Evolutionary conservation across 2,797 vertebrate species (phyloP).

Genomic region (Epinephelus awoara): DNA sequence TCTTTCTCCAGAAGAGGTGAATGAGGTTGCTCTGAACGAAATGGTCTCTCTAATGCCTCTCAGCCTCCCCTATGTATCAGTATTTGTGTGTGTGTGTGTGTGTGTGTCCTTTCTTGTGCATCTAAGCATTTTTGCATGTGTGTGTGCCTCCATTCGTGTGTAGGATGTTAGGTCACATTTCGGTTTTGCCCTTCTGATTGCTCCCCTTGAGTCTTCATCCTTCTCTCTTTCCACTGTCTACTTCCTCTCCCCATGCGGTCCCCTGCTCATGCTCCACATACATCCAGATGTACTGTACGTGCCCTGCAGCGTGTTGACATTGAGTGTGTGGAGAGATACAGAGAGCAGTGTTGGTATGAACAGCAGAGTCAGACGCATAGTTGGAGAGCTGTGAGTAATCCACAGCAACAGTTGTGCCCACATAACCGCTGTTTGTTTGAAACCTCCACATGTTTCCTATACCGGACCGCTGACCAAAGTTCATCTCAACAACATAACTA

Average conservation of each 20-base stretch:
- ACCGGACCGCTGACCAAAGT: slow-evolving; percentile 8
- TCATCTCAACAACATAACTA: slow-evolving; percentile 21
- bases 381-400: slow-evolving; percentile 33
- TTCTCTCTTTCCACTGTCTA: slow-evolving; percentile 41
- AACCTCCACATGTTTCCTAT: background rate
- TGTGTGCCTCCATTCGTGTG: slow-evolving; percentile 27
- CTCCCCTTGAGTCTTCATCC: slow-evolving; percentile 56
- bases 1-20: slow-evolving; percentile 41
- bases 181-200: slow-evolving; percentile 59
- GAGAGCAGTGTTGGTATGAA: slow-evolving; percentile 17
- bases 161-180: slow-evolving; percentile 73
- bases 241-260: slow-evolving; percentile 32
- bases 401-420: slow-evolving; percentile 26
- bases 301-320: slow-evolving; percentile 53
- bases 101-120: slow-evolving; percentile 17
- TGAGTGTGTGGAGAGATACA: slow-evolving; percentile 33
- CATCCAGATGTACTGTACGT: slow-evolving; percentile 57
- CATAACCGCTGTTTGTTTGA: slow-evolving; percentile 10
- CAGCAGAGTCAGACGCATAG: slow-evolving; percentile 21
- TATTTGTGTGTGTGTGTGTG: slow-evolving; percentile 17
- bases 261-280: slow-evolving; percentile 31
- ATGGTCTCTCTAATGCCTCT: slow-evolving; percentile 35
- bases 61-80: slow-evolving; percentile 8
- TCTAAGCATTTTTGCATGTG: slow-evolving; percentile 56
- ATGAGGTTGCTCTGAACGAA: slow-evolving; percentile 38